Evolutionary conservation across 2,113 vertebrate genomes (phyloP).

Genomic region (Nothocercus nigrocapillus): DNA sequence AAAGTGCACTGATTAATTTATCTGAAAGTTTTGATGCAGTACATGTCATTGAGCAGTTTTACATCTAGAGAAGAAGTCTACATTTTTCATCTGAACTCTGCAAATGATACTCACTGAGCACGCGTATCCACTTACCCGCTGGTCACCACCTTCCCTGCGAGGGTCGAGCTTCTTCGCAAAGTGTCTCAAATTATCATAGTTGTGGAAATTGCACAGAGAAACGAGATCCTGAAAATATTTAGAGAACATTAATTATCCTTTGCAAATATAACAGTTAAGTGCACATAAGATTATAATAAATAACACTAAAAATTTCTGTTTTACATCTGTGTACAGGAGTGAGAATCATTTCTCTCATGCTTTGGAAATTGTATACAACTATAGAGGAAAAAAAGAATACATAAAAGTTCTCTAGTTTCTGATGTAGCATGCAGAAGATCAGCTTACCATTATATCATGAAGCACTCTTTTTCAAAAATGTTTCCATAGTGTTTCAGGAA

Average conservation of each 20-base stretch:
- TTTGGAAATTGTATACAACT: not conserved
- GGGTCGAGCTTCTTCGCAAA: constrained; percentile 99
- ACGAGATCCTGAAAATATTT: constrained; percentile 89
- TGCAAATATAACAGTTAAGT: not conserved
- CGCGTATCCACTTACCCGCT: constrained; percentile 87
- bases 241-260: not conserved
- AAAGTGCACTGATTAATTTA: not conserved
- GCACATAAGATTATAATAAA: not conserved
- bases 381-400: not conserved
- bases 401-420: not conserved
- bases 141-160: constrained; percentile 96
- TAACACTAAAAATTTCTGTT: not conserved
- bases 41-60: constrained; percentile 51
- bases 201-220: constrained; percentile 96
- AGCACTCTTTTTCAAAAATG: not conserved
- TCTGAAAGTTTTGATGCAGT: constrained; percentile 47
- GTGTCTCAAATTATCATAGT: constrained; percentile 98
- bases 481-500: not conserved
- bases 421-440: not conserved
- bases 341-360: not conserved
- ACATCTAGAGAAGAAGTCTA: not conserved
- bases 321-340: not conserved
- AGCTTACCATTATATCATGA: not conserved
- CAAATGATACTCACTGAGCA: not conserved
- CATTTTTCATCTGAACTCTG: rapidly evolving